phyloP scores from a whole-genome alignment of 2,888 invertebrate species.

The Chloroclysta siterata region DNA sequence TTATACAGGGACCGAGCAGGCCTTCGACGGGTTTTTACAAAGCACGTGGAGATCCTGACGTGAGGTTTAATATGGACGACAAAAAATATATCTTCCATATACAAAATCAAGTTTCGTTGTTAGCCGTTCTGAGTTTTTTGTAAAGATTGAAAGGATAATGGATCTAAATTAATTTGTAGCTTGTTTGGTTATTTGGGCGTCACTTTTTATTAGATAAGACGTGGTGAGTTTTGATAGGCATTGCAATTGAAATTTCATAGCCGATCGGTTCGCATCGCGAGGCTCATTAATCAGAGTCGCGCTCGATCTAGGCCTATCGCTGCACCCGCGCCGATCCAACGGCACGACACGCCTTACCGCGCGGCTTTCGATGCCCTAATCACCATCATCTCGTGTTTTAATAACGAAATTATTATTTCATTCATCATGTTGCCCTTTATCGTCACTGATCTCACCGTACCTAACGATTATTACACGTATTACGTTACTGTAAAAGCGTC shows the following conservation, averaged over 20 bases:
- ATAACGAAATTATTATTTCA: conserved; percentile 79
- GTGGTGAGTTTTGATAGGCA: conserved; percentile 38
- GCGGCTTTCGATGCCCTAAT: conserved; percentile 63
- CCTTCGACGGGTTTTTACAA: conserved; percentile 81
- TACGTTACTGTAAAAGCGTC: conserved; percentile 74
- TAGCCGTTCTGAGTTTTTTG: conserved; percentile 57
- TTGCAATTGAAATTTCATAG: conserved; percentile 59
- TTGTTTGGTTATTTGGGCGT: conserved; percentile 54
- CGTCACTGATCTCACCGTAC: conserved; percentile 76
- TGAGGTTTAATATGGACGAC: conserved; percentile 82
- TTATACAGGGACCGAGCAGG: conserved; percentile 79
- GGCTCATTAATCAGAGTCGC: conserved; percentile 73
- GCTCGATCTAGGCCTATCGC: conserved; percentile 77
- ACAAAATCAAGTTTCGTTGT: conserved; percentile 72
- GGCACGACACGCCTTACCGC: conserved; percentile 64
- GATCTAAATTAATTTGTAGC: conserved; percentile 67
- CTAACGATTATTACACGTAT: conserved; percentile 79
- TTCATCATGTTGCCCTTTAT: conserved; percentile 78
- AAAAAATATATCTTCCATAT: conserved; percentile 75
- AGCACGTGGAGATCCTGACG: conserved; percentile 83
- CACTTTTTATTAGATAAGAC: conserved; percentile 38
- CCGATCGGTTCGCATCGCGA: conserved; percentile 63
- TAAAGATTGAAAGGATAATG: conserved; percentile 66
- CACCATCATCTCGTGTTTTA: conserved; percentile 71
- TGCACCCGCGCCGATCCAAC: conserved; percentile 66